These are phyloP conservation scores for Melikaiella ostensackeni DNA, from an alignment of 2,888 invertebrate genomes.

Conservation along the genomic window DNA sequence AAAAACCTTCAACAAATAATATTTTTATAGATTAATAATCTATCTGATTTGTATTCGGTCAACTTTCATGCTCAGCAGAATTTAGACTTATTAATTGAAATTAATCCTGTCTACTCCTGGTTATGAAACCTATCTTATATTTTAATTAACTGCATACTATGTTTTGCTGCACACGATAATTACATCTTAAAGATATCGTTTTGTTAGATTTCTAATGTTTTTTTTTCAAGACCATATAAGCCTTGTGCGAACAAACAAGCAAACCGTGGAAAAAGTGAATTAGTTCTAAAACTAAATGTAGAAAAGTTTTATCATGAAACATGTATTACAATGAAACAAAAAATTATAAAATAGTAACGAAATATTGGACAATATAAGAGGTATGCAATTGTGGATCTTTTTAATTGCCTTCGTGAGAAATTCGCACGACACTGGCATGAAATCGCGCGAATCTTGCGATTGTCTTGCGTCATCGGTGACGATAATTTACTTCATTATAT, in stretches of 20 bases:
- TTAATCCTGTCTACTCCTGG: background rate
- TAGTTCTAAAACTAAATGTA: too few species aligned
- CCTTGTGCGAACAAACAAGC: background rate
- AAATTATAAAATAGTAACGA: background rate
- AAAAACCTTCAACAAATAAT: background rate
- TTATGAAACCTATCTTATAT: conserved; percentile 28
- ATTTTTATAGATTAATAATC: background rate
- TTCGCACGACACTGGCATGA: conserved; percentile 8
- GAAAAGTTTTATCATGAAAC: background rate
- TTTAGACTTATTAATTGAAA: background rate
- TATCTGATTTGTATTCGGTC: background rate
- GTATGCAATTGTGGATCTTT: background rate
- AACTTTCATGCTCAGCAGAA: too few species aligned
- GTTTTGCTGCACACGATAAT: background rate
- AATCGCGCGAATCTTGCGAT: background rate
- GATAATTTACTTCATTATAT: conserved; percentile 18
- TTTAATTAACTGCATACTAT: conserved; percentile 26
- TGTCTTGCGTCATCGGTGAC: conserved; percentile 16
- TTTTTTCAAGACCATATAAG: background rate
- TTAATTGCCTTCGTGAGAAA: conserved; percentile 16
- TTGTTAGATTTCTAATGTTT: conserved; percentile 20
- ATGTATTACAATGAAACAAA: background rate
- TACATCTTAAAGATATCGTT: conserved; percentile 5
- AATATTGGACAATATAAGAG: background rate
- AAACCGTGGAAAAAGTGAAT: too few species aligned